A percentile compares a stretch with the other conserved stretches of the same genome.
Conservation (phyloP, 2,888 invertebrate species). For the Athrips mouffetella region DNA sequence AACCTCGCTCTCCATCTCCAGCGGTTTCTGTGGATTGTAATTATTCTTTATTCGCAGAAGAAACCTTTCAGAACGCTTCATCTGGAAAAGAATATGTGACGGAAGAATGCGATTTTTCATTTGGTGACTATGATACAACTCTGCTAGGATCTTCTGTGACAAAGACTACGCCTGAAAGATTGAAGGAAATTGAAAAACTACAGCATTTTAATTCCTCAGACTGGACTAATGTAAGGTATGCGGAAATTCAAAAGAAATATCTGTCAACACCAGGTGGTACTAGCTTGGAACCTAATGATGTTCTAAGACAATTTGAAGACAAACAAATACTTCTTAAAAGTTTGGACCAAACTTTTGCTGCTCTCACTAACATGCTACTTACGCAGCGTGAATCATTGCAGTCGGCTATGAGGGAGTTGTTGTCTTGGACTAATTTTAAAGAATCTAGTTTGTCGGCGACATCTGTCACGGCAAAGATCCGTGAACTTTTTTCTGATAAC, state of each 20-base stretch:
- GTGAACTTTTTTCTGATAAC: neutral
- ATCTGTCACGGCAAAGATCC: neutral
- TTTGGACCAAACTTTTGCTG: neutral
- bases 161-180: neutral
- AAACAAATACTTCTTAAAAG: neutral
- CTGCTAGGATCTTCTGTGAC: neutral
- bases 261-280: neutral
- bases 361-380: neutral
- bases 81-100: neutral
- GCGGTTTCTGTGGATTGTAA: neutral
- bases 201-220: neutral
- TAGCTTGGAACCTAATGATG: constrained; percentile 1
- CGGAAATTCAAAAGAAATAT: constrained; percentile 3
- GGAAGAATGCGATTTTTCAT: neutral
- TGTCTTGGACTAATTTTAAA: neutral
- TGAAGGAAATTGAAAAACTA: neutral
- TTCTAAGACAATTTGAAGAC: neutral
- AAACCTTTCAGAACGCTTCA: neutral
- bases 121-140: neutral
- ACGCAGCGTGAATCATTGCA: neutral
- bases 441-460: neutral
- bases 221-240: constrained; percentile 2
- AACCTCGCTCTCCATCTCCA: neutral
- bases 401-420: neutral
- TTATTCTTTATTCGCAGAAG: neutral